Evolutionary conservation across 1,140 invertebrate species (phyloP), one percentile per base, ranked within the genome.

Genomic region (Idris sp.): DNA sequence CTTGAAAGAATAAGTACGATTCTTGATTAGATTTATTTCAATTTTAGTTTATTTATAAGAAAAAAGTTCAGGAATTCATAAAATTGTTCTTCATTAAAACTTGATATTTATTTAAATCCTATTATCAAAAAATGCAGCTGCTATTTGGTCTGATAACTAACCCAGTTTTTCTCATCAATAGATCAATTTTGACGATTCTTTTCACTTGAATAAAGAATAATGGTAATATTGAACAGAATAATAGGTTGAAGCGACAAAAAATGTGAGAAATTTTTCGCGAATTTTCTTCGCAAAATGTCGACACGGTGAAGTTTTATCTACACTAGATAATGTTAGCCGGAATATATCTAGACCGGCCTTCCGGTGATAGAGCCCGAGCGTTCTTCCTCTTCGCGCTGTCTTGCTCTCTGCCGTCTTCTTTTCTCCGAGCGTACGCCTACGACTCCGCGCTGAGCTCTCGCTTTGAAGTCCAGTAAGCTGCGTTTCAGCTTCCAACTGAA

Each of bases 401-500:
- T 59, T 75, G 58, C 71, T 79, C 64, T 71, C 31, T 54, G 74
- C 56, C 33, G n/a, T 67, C 46, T 40, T 59, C 30, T 33, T 41
- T 51, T 15, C 36, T 46, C 13, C 31, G 16, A 46, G 69, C 54
- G 56, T 18, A 62, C 61, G 44, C 44, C 71, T 72, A 68, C 64
- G 54, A 74, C 49, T 74, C 58, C 44, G 71, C 46, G 54, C 51
- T 36, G 61, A 41, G 48, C 41, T 58, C 51, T 49, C 59, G n/a
- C 77, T 73, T 71, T 76, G 76, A 78, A 75, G 77, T 74, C 80
- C 77, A 80, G 71, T 74, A 81, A 83, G 77, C 74, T 81, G 56
- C 76, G 64, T 78, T 83, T 78, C 79, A 82, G 81, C 81, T 83
- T 83, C 82, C 81, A 78, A 83, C 79, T 81, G 81, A 83, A 83